These are phyloP conservation scores for Steinernema khuongi DNA, from an alignment of 1,140 invertebrate genomes.

Conservation along the genomic window DNA sequence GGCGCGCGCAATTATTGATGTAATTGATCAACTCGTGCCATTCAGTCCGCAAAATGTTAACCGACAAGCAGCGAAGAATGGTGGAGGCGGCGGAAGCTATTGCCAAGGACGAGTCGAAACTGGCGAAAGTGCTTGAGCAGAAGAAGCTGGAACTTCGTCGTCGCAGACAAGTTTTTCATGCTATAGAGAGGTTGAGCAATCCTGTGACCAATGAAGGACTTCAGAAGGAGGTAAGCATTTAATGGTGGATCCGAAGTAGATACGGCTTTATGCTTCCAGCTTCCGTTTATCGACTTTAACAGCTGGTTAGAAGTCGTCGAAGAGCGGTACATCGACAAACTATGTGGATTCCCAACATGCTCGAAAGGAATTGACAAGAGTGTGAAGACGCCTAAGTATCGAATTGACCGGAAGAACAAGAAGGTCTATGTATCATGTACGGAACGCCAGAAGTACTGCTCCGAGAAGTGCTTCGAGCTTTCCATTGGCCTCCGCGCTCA, in stretches of 20 bases:
- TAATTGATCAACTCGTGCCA: too few species aligned
- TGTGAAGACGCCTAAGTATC: constrained; percentile 29
- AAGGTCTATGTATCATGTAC: constrained; percentile 25
- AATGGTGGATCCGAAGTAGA: not conserved
- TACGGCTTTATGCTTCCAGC: constrained; percentile 3
- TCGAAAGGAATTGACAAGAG: constrained; percentile 14
- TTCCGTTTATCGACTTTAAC: constrained; percentile 21
- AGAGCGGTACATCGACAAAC: constrained; percentile 26
- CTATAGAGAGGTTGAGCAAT: constrained; percentile 21
- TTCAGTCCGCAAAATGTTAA: not conserved
- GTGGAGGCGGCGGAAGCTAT: not conserved
- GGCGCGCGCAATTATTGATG: too few species aligned
- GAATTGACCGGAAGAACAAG: constrained; percentile 28
- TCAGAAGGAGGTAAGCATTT: not conserved
- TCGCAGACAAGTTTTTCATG: constrained; percentile 18
- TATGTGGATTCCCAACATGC: constrained; percentile 35
- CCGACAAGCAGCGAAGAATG: not conserved
- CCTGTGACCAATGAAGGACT: not conserved
- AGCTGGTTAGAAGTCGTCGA: constrained; percentile 35
- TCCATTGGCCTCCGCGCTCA: constrained; percentile 20
- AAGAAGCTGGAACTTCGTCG: not conserved
- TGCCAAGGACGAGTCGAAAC: constrained; percentile 8
- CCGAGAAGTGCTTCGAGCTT: constrained; percentile 23
- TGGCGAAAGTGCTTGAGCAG: not conserved
- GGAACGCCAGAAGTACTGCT: constrained; percentile 26